A percentile compares a stretch with the other conserved stretches of the same genome.
These are phyloP conservation scores for Masticophis lateralis DNA, from an alignment of 2,797 vertebrate genomes.

Conservation along the genomic window DNA sequence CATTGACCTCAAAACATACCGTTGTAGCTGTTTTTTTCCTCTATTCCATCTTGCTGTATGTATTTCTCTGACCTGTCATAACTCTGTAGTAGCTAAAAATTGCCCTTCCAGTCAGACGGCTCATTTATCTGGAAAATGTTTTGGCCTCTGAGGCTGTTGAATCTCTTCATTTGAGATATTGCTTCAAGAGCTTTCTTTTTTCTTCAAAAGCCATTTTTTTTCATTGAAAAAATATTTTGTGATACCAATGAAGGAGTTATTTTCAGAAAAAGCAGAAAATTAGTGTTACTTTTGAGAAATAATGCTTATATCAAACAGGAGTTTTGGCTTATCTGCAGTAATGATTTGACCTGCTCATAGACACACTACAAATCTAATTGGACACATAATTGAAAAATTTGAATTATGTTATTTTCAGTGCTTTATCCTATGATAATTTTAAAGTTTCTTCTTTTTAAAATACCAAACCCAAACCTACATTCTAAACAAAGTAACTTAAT, in stretches of 20 bases:
- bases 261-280: slow-evolving; percentile 13
- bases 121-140: slow-evolving; percentile 34
- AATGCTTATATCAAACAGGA: accelerated
- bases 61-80: slow-evolving; percentile 15
- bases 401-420: background rate
- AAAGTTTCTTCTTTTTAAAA: background rate
- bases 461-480: background rate
- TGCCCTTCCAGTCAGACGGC: slow-evolving; percentile 18
- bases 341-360: slow-evolving; percentile 5
- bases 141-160: slow-evolving; percentile 26
- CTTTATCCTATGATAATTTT: background rate
- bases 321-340: background rate
- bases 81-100: slow-evolving; percentile 27
- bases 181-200: slow-evolving; percentile 11
- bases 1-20: slow-evolving; percentile 28
- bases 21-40: slow-evolving; percentile 9
- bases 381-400: background rate
- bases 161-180: slow-evolving; percentile 30
- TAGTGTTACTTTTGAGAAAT: background rate
- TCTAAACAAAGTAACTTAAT: slow-evolving; percentile 12
- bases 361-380: background rate
- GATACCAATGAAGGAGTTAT: background rate
- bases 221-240: slow-evolving; percentile 17
- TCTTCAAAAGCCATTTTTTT: slow-evolving; percentile 21
- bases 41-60: slow-evolving; percentile 18